Base-by-base conservation (phyloP, 2,113 vertebrate species). In the Labeo catla region DNA sequence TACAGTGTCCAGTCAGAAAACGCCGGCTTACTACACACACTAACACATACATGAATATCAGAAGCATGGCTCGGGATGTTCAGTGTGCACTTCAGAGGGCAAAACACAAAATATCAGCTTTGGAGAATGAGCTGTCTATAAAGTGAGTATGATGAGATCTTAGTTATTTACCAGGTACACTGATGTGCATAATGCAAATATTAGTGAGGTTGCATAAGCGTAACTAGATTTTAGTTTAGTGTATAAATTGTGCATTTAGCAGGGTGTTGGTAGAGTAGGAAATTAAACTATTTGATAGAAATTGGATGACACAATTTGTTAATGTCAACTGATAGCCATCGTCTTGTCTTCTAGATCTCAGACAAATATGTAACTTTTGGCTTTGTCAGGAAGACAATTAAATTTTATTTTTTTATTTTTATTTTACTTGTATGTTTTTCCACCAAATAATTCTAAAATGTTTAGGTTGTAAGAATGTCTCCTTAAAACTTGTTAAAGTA, bases 1-100 rank as follows among this genome's bases (percentile, higher is more conserved):
- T 66, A 59, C 61, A 15, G 52, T 66, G 77, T 74, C 73, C 43
- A 45, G 61, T 82, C 59, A 66, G 39, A 45, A 76, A 82, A 47
- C 54, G 0, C 15, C 39, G 43, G 61, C 61, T 50, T 68, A n/a
- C 43, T 47, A 49, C 21, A 61, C 34, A 52, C 49, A 76, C 8
- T 36, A 23, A 59, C 76, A 39, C 50, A 94, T 94, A 59, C 43
- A 95, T 95, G 94, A 92, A 91, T 70, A 43, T 66, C 52, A 86
- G 72, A 86, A 90, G 76, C 76, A 92, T 91, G 88, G 89, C 82
- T 28, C 61, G 83, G 16, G 93, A 94, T 3, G 91, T 94, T 47
- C 90, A 91, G 19, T 70, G 85, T 6, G 94, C 93, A 86, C 86
- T 95, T 16, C 93, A 89, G 83, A 91, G 93, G 87, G 92, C 92